These are phyloP conservation scores for Phrynocephalus guinanensis DNA, from an alignment of 2,797 vertebrate genomes.

Conservation along the genomic window DNA sequence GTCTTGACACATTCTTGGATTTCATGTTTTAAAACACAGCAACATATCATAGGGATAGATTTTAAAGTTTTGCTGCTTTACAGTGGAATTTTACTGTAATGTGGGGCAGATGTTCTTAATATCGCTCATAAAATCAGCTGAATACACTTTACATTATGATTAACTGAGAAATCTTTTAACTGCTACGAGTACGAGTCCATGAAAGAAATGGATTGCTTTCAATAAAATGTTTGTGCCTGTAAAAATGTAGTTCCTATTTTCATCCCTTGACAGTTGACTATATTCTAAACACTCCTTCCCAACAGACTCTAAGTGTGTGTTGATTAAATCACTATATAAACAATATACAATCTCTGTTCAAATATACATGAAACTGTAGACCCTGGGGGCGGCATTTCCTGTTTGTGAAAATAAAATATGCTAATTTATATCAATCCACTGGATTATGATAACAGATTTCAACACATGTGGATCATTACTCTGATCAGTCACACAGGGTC, in stretches of 20 bases:
- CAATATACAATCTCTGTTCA: accelerated
- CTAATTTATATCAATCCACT: not conserved
- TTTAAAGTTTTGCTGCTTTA: slow-evolving; percentile 60
- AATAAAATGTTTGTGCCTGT: slow-evolving; percentile 46
- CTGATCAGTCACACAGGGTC: not conserved
- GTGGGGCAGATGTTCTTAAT: slow-evolving; percentile 57
- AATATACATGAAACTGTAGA: slow-evolving; percentile 1
- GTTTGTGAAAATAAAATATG: slow-evolving; percentile 14
- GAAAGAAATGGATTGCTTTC: slow-evolving; percentile 49
- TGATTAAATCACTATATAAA: slow-evolving; percentile 17
- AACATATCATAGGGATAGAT: slow-evolving; percentile 51
- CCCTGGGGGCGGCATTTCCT: not conserved
- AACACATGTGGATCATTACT: not conserved
- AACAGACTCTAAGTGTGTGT: not conserved
- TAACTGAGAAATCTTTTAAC: slow-evolving; percentile 57
- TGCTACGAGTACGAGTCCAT: slow-evolving; percentile 21
- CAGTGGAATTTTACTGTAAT: slow-evolving; percentile 48
- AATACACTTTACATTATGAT: slow-evolving; percentile 56
- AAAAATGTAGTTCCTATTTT: slow-evolving; percentile 46
- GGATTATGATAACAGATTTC: not conserved
- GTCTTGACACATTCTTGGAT: slow-evolving; percentile 56
- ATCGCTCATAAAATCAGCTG: slow-evolving; percentile 58
- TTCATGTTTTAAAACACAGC: slow-evolving; percentile 62
- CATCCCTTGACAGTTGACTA: slow-evolving; percentile 18
- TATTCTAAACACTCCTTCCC: slow-evolving; percentile 16